A percentile compares a stretch with the other conserved stretches of the same genome.
phyloP scores from a whole-genome alignment of 2,888 invertebrate genomes.

The Andrena flavipes region DNA sequence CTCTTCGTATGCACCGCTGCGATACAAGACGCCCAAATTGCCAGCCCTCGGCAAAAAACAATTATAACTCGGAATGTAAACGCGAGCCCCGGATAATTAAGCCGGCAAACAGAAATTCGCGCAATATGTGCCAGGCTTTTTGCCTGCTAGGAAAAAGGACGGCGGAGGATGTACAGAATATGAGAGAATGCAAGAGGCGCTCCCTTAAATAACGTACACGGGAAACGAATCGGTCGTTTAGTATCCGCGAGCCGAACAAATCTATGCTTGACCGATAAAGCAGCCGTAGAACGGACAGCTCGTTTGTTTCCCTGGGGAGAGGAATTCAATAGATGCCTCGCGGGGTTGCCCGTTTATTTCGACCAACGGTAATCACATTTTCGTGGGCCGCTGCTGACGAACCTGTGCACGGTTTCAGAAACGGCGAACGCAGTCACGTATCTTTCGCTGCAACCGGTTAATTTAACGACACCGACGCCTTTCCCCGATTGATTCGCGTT shows the following conservation, averaged over 20 bases:
- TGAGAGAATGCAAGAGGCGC: background rate
- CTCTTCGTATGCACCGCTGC: background rate
- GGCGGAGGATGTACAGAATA: background rate
- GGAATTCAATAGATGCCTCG: constrained; percentile 3
- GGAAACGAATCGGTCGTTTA: constrained; percentile 13
- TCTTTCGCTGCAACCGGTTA: background rate
- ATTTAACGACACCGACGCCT: constrained; percentile 19
- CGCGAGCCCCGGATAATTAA: constrained; percentile 33
- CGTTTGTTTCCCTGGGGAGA: constrained; percentile 3
- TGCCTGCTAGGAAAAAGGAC: background rate
- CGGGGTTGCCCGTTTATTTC: constrained; percentile 33
- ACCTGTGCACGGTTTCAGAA: constrained; percentile 21
- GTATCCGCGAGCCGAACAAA: constrained; percentile 13
- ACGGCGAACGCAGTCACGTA: constrained; percentile 17
- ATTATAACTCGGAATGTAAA: constrained; percentile 22
- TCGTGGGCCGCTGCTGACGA: constrained; percentile 28
- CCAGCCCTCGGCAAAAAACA: constrained; percentile 4
- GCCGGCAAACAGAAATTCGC: constrained; percentile 23
- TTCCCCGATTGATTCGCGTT: constrained; percentile 7
- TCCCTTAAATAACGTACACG: background rate
- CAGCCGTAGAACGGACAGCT: background rate
- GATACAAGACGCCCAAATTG: background rate
- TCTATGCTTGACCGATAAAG: constrained; percentile 4
- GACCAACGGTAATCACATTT: constrained; percentile 33
- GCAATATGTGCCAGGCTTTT: background rate